A percentile compares a stretch with the other conserved stretches of the same genome.
Evolutionary conservation across 2,888 invertebrate genomes (phyloP).

Genomic region (Idaea dimidiata): DNA sequence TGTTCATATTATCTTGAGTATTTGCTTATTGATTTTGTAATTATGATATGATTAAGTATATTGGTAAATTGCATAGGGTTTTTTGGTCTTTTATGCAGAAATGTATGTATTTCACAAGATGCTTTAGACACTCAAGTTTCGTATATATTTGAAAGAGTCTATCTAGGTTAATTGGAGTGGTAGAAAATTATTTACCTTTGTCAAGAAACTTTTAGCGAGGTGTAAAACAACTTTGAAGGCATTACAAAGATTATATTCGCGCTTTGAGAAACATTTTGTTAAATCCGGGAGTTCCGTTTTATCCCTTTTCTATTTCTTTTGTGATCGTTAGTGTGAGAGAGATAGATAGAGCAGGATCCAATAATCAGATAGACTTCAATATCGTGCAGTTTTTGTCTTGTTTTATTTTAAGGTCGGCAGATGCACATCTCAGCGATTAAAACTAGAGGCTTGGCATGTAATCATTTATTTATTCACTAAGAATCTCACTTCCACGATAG

Average conservation of each 20-base stretch:
- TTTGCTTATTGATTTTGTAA: background rate
- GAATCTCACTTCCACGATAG: constrained; percentile 53
- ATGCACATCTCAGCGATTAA: constrained; percentile 23
- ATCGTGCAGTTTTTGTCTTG: constrained; percentile 36
- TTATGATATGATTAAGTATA: background rate
- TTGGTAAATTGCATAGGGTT: background rate
- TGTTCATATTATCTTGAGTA: background rate
- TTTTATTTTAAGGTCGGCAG: constrained; percentile 15
- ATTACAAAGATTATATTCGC: constrained; percentile 3
- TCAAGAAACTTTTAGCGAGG: constrained; percentile 1
- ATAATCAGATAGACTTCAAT: constrained; percentile 47
- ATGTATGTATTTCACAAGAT: background rate
- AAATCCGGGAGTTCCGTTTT: constrained; percentile 20
- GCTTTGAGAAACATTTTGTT: background rate
- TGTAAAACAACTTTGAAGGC: background rate
- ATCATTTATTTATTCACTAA: constrained; percentile 55
- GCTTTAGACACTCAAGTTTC: background rate
- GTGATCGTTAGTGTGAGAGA: constrained; percentile 35
- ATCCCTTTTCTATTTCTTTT: constrained; percentile 30
- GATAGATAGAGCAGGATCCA: constrained; percentile 37
- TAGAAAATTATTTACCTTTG: background rate
- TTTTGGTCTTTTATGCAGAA: background rate
- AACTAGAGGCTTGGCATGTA: constrained; percentile 50
- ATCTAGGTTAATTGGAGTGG: background rate
- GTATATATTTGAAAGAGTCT: background rate